Percentiles rank a stretch among this genome's conserved stretches.
Conservation (phyloP, 2,113 vertebrate species). For the Scolopax mira region DNA sequence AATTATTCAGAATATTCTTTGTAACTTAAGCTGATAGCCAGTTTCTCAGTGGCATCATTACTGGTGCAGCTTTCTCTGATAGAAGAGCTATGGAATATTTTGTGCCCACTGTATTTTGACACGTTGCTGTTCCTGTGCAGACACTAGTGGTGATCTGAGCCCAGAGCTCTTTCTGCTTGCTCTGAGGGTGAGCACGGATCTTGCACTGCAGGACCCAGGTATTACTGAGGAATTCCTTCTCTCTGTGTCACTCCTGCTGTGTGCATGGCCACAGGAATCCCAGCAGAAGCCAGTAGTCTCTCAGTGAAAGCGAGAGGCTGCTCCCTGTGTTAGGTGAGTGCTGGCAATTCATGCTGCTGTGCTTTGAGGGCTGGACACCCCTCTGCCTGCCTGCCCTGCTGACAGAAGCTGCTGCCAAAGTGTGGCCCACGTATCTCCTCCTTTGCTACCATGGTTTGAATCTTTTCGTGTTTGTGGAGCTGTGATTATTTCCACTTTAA, state of each 20-base stretch:
- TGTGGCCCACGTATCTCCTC: not conserved
- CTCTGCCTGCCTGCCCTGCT: not conserved
- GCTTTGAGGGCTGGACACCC: not conserved
- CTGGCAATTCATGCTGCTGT: not conserved
- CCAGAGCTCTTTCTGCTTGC: not conserved
- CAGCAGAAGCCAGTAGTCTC: not conserved
- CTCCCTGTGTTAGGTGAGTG: too few relatives aligned
- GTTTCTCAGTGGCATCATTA: not conserved
- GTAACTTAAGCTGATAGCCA: accelerated
- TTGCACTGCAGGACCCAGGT: not conserved
- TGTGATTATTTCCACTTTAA: not conserved
- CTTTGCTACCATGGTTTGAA: not conserved
- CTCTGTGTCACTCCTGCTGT: not conserved
- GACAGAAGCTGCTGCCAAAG: not conserved
- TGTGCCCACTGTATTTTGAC: not conserved
- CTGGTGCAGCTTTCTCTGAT: not conserved
- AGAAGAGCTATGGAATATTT: not conserved
- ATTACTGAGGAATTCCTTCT: not conserved
- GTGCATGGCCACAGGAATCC: not conserved
- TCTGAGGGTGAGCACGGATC: not conserved
- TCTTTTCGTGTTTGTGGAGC: not conserved
- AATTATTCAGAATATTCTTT: not conserved
- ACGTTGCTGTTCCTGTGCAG: not conserved
- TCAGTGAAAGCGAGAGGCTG: not conserved
- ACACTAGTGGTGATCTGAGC: not conserved